Percentiles rank a stretch among this genome's conserved stretches.
These are phyloP conservation scores for Campylomormyrus numenius DNA, from an alignment of 2,113 vertebrate genomes.

Conservation along the genomic window DNA sequence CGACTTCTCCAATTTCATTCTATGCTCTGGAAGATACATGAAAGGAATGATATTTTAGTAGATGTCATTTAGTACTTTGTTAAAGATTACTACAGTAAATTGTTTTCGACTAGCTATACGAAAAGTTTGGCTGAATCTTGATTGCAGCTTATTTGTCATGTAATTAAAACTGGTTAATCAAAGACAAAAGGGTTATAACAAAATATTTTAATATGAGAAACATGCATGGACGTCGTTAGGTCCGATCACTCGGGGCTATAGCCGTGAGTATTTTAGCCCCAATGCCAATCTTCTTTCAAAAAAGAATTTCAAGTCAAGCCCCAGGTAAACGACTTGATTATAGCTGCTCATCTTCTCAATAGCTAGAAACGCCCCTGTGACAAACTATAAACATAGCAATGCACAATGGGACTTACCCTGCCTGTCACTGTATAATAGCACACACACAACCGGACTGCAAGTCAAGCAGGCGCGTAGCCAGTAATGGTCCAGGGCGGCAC, in stretches of 20 bases:
- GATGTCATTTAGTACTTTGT: not conserved
- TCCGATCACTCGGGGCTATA: too few species aligned
- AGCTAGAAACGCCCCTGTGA: not conserved
- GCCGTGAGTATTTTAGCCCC: too few species aligned
- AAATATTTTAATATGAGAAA: not conserved
- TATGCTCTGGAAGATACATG: constrained; percentile 49
- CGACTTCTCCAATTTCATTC: constrained; percentile 54
- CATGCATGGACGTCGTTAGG: too few species aligned
- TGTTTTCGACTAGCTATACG: not conserved
- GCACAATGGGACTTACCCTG: not conserved
- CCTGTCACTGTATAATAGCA: not conserved
- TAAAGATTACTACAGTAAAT: not conserved
- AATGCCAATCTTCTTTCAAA: too few species aligned
- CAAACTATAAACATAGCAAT: not conserved
- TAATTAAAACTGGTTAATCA: not conserved
- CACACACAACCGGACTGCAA: not conserved
- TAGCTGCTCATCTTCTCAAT: too few species aligned
- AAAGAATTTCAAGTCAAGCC: too few species aligned
- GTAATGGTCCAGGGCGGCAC: too few species aligned
- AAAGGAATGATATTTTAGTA: constrained; percentile 50
- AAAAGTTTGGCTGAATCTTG: not conserved
- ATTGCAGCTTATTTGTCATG: not conserved
- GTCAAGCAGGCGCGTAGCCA: not conserved
- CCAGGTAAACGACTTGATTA: too few species aligned
- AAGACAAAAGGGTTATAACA: not conserved